These are phyloP conservation scores for Cerastis rubricosa DNA, from an alignment of 2,888 invertebrate genomes.

Conservation along the genomic window DNA sequence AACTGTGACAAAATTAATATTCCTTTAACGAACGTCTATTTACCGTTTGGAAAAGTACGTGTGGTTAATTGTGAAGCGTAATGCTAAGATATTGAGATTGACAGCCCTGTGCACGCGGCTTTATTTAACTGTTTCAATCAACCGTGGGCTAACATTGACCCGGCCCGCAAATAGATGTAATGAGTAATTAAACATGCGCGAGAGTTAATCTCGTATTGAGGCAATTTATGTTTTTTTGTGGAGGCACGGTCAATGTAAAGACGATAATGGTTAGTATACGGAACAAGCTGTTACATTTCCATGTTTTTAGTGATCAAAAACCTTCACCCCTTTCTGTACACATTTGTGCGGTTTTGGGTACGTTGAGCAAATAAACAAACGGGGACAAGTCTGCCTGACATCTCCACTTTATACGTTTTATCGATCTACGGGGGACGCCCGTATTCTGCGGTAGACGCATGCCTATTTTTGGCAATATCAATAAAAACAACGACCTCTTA, in stretches of 20 bases:
- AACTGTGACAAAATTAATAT: slow-evolving; percentile 51
- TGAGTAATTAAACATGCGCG: slow-evolving; percentile 66
- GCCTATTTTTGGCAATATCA: slow-evolving; percentile 40
- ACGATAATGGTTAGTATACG: slow-evolving; percentile 16
- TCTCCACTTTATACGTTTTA: slow-evolving; percentile 25
- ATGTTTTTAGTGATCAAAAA: slow-evolving; percentile 2
- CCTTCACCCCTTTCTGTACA: not conserved
- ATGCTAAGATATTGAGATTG: slow-evolving; percentile 76
- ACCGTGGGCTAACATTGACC: slow-evolving; percentile 83
- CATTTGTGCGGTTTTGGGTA: slow-evolving; percentile 7
- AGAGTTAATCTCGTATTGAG: slow-evolving; percentile 54
- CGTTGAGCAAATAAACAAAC: slow-evolving; percentile 17
- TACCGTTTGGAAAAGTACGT: slow-evolving; percentile 72
- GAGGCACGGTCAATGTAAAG: slow-evolving; percentile 26
- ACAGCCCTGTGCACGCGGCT: slow-evolving; percentile 69
- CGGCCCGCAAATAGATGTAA: slow-evolving; percentile 77
- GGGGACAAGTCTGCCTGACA: slow-evolving; percentile 5
- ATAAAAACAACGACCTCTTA: slow-evolving; percentile 36
- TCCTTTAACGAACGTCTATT: slow-evolving; percentile 53
- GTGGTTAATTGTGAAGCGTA: slow-evolving; percentile 70
- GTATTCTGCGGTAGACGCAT: slow-evolving; percentile 30
- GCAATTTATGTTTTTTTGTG: slow-evolving; percentile 53
- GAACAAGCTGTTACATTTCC: slow-evolving; percentile 5
- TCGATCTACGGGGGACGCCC: slow-evolving; percentile 19
- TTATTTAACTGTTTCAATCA: slow-evolving; percentile 79